These are phyloP conservation scores for Calypte anna DNA, from an alignment of 2,113 vertebrate species.

Conservation along the genomic window DNA sequence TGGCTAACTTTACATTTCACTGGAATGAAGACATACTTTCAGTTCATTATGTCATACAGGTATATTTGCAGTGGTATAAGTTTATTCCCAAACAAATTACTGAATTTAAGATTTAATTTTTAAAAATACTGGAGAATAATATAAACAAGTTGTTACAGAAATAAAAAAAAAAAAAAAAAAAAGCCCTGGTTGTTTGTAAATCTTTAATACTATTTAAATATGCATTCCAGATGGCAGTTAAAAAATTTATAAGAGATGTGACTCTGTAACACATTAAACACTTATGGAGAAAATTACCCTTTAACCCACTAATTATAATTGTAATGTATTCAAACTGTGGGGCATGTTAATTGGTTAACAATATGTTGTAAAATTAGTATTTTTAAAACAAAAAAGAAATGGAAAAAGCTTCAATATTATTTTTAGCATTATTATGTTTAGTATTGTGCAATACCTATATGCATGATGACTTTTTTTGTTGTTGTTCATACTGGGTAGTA, in stretches of 20 bases:
- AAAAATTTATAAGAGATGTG: neutral
- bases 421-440: neutral
- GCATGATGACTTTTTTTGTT: neutral
- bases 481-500: neutral
- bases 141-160: neutral
- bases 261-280: neutral
- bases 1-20: neutral
- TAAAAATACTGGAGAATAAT: neutral
- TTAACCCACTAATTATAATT: constrained; percentile 21
- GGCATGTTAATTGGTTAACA: constrained; percentile 42
- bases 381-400: neutral
- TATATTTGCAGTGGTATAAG: neutral
- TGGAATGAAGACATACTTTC: neutral
- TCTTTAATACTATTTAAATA: constrained; percentile 9
- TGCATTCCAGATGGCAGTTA: neutral
- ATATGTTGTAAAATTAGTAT: neutral
- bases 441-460: neutral
- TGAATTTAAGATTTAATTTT: neutral
- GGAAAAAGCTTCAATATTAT: neutral
- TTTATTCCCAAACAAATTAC: neutral
- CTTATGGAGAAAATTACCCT: neutral
- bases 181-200: neutral
- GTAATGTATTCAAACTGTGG: neutral
- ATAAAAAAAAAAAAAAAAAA: neutral
- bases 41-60: neutral